These are phyloP conservation scores for Labeo calbasu DNA, from an alignment of 2,797 vertebrate genomes.

Conservation along the genomic window DNA sequence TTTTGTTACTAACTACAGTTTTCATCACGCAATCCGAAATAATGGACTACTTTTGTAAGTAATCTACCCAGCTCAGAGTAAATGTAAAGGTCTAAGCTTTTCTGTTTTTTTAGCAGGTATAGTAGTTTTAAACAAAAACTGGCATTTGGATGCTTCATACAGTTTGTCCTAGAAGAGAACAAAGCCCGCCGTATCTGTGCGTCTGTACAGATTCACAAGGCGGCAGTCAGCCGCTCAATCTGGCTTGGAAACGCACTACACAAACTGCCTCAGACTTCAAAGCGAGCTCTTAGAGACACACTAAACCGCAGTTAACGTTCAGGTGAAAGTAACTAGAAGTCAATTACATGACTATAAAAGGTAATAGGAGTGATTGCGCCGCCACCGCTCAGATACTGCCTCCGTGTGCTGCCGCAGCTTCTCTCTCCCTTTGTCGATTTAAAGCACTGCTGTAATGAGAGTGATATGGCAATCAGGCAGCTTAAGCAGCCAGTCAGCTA, in stretches of 20 bases:
- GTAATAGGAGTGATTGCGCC: constrained; percentile 68
- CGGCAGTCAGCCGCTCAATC: constrained; percentile 65
- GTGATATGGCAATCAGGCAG: constrained; percentile 53
- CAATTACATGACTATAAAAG: constrained; percentile 68
- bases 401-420: constrained; percentile 39
- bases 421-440: constrained; percentile 52
- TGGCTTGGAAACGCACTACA: constrained; percentile 52
- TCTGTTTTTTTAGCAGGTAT: background rate
- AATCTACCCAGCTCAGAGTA: background rate
- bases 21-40: too few relatives aligned
- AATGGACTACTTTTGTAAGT: too few relatives aligned
- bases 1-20: too few relatives aligned
- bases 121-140: background rate
- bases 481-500: constrained; percentile 52
- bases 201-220: constrained; percentile 49
- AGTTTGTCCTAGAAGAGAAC: constrained; percentile 38
- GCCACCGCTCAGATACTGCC: constrained; percentile 55
- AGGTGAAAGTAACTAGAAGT: constrained; percentile 71
- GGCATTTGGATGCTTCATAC: background rate
- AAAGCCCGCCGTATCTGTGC: constrained; percentile 55
- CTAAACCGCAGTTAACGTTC: constrained; percentile 63
- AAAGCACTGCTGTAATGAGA: constrained; percentile 57
- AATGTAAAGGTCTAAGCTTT: background rate
- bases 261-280: constrained; percentile 63
- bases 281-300: constrained; percentile 57